Evolutionary conservation across 2,797 vertebrate species (phyloP).

Genomic region (Tangara arthus): DNA sequence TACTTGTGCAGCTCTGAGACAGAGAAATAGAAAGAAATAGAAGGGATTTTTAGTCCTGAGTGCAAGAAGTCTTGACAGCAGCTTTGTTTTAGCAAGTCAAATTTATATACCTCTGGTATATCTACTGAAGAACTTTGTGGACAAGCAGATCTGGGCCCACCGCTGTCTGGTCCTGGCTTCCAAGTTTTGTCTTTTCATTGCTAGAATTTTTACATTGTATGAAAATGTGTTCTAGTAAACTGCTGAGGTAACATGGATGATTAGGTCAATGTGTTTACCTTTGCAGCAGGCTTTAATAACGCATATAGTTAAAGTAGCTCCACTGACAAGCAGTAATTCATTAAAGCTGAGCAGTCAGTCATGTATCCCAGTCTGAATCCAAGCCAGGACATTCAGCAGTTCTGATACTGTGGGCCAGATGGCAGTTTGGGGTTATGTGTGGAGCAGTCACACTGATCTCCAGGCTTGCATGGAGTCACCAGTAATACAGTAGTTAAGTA

Average conservation of each 20-base stretch:
- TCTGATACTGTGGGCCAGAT: background rate
- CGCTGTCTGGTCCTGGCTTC: background rate
- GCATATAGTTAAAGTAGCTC: background rate
- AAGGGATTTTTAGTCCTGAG: background rate
- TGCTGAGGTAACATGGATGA: background rate
- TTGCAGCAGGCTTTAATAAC: background rate
- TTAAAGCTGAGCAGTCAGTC: background rate
- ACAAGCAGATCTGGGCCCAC: background rate
- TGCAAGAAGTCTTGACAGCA: background rate
- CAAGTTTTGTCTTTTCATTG: background rate
- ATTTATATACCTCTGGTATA: background rate
- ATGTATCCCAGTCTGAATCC: background rate
- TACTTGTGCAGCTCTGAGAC: background rate
- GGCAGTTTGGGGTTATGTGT: conserved; percentile 6
- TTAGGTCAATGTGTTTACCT: background rate
- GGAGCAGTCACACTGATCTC: background rate
- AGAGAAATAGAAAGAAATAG: background rate
- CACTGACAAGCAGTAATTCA: conserved; percentile 1
- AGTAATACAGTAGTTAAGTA: background rate
- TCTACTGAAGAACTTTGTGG: background rate
- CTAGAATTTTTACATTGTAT: background rate
- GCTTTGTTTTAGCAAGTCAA: background rate
- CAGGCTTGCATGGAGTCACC: background rate
- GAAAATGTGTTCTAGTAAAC: background rate
- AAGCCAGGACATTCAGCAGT: conserved; percentile 3